Conservation (phyloP, 2,888 invertebrate species). For the Andrena praecox region DNA sequence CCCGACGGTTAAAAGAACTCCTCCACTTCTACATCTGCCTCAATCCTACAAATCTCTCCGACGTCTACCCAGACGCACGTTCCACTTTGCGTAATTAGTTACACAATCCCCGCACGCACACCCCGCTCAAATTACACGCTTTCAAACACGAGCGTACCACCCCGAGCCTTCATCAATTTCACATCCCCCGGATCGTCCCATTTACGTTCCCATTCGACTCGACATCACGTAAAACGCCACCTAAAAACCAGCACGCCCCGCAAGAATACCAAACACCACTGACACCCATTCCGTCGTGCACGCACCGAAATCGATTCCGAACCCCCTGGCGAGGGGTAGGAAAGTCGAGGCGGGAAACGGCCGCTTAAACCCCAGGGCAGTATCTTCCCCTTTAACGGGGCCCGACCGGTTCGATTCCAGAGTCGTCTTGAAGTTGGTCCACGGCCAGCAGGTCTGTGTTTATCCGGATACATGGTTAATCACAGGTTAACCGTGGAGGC, state of each 20-base stretch:
- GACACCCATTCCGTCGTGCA: background rate
- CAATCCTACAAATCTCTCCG: no score
- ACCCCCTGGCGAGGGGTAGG: background rate
- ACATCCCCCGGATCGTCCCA: no score
- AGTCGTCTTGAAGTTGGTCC: constrained; percentile 65
- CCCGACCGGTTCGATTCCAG: constrained; percentile 45
- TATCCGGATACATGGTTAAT: constrained; percentile 74
- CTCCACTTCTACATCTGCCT: no score
- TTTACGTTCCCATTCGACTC: no score
- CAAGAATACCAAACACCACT: constrained; percentile 28
- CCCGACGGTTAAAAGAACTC: background rate
- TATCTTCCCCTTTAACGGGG: constrained; percentile 50
- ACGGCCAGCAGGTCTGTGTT: constrained; percentile 62
- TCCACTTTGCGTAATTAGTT: no score
- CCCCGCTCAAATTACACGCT: background rate
- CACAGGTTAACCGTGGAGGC: constrained; percentile 72
- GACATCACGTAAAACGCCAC: background rate
- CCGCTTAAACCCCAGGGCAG: background rate
- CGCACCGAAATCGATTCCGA: background rate
- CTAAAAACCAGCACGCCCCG: constrained; percentile 1
- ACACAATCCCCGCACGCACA: no score
- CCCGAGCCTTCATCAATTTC: background rate
- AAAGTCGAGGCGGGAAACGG: background rate
- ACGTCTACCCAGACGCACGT: no score
- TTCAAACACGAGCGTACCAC: background rate